Conservation (phyloP, 1,140 invertebrate genomes). For the Pogonognathellus flavescens region DNA sequence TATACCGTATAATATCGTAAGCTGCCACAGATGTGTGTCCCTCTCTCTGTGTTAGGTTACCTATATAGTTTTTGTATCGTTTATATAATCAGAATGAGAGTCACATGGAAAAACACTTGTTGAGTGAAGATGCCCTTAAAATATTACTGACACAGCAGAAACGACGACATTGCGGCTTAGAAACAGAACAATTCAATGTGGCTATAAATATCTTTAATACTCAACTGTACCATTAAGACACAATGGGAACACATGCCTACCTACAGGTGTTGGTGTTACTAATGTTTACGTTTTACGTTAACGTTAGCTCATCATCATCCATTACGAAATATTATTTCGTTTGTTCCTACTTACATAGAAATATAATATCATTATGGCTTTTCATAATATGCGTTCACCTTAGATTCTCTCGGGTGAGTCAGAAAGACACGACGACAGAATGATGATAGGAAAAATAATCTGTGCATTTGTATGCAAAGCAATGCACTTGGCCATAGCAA, state of each 20-base stretch:
- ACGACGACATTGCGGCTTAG: background rate
- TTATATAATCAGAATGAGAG: no score
- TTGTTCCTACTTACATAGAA: no score
- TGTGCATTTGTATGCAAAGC: background rate
- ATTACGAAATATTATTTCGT: background rate
- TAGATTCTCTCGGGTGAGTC: constrained; percentile 32
- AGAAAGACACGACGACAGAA: constrained; percentile 20
- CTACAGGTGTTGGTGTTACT: background rate
- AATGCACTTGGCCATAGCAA: background rate
- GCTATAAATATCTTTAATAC: constrained; percentile 12
- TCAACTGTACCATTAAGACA: no score
- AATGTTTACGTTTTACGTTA: background rate
- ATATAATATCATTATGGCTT: no score
- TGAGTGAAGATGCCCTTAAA: constrained; percentile 27
- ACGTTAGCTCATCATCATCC: background rate
- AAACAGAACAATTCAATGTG: constrained; percentile 13
- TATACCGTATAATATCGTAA: no score
- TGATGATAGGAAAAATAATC: background rate
- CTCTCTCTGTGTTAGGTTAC: no score
- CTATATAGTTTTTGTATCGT: no score
- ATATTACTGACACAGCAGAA: background rate
- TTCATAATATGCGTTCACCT: constrained; percentile 9
- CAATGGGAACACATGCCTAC: background rate
- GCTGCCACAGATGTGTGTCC: no score
- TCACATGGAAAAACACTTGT: background rate